These are phyloP conservation scores for Dryocosmus kuriphilus DNA, from an alignment of 2,888 invertebrate species.

Conservation along the genomic window DNA sequence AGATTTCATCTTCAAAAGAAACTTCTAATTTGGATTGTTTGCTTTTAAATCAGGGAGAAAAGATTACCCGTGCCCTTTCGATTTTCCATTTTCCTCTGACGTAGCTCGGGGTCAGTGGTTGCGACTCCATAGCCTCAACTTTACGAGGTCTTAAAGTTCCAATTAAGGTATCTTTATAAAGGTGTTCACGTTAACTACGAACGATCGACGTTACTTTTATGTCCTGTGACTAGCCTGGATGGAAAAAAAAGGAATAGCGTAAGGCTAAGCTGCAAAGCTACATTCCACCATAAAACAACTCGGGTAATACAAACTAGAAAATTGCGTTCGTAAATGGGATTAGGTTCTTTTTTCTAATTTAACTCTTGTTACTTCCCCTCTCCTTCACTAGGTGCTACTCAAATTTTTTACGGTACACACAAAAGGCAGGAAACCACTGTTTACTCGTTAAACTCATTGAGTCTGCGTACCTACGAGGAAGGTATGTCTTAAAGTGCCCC, in stretches of 20 bases:
- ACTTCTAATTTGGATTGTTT: background rate
- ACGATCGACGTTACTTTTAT: conserved; percentile 62
- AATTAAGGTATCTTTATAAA: conserved; percentile 66
- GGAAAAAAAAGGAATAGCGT: background rate
- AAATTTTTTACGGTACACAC: background rate
- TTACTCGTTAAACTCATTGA: background rate
- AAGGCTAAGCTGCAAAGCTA: conserved; percentile 29
- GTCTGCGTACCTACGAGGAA: background rate
- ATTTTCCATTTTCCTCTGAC: conserved; percentile 56
- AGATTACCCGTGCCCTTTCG: conserved; percentile 53
- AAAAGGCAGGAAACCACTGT: background rate
- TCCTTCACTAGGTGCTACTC: background rate
- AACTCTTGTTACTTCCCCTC: background rate
- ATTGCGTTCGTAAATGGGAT: conserved; percentile 29
- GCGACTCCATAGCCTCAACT: conserved; percentile 52
- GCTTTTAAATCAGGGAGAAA: conserved; percentile 35
- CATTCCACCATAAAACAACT: conserved; percentile 27
- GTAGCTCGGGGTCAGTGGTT: conserved; percentile 48
- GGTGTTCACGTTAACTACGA: conserved; percentile 61
- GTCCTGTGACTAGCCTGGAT: conserved; percentile 35
- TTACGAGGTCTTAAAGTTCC: conserved; percentile 68
- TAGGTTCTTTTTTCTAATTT: conserved; percentile 29
- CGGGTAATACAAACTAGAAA: conserved; percentile 30
- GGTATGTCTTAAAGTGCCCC: background rate
- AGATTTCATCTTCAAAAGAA: background rate